Percentiles rank a stretch among this genome's conserved stretches.
These are phyloP conservation scores for Leptosomus discolor DNA, from an alignment of 2,113 vertebrate genomes.

Conservation along the genomic window DNA sequence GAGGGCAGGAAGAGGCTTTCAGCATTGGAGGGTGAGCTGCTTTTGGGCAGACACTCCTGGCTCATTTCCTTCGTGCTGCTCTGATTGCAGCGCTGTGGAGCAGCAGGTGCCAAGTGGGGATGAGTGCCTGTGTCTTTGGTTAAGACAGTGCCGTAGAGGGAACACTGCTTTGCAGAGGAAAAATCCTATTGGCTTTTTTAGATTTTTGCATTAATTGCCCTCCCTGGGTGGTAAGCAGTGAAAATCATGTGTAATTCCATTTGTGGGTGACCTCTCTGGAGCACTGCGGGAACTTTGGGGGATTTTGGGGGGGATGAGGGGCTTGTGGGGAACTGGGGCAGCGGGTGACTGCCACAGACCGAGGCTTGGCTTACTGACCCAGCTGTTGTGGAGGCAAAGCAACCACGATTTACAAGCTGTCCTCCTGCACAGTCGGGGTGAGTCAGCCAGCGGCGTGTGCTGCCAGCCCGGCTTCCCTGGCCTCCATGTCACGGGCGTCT, in stretches of 20 bases:
- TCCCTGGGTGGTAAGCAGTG: rapidly evolving
- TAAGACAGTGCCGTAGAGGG: not conserved
- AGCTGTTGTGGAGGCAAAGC: not conserved
- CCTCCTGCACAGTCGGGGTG: not conserved
- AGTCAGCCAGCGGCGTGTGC: not conserved
- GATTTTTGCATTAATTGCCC: not conserved
- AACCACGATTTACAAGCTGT: not conserved
- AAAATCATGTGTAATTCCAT: too few species aligned
- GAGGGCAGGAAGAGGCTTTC: not conserved
- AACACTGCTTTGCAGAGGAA: not conserved
- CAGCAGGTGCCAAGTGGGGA: not conserved
- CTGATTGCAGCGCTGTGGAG: not conserved
- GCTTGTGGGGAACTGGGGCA: not conserved
- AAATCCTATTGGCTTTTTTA: not conserved
- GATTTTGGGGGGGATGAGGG: not conserved
- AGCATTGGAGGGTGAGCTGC: not conserved
- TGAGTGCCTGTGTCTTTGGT: not conserved
- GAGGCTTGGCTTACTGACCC: not conserved
- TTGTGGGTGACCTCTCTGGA: not conserved
- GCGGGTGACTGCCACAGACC: not conserved
- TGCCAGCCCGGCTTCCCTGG: not conserved
- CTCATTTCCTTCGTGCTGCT: not conserved
- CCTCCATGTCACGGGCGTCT: not conserved
- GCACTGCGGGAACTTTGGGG: not conserved
- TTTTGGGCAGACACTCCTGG: not conserved